Base-by-base conservation (phyloP, 2,888 invertebrate genomes). In the Lamproptera curius region DNA sequence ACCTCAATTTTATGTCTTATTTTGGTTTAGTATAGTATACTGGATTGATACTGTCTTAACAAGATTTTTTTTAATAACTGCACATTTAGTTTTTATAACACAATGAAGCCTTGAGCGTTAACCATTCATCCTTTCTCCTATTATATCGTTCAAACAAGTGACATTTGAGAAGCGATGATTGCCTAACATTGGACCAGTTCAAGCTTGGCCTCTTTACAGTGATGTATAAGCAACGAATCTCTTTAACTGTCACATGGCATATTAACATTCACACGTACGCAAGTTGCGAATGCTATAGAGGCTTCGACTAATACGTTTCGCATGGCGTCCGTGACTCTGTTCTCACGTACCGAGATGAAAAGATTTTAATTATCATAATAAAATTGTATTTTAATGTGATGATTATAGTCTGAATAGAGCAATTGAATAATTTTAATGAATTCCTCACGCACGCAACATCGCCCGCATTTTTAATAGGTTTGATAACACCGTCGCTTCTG, bases 151-250 rank as follows among this genome's bases (percentile, higher is more conserved):
- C 14, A 39, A 43, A n/a, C 43, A 28, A 49, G 39, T 49, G 43
- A 44, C 49, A 49, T 49, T 49, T 28, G 35, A 14, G 6, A 23
- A 20, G 40, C 38, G 47, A 15, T 23, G 15, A 44, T 49, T 49
- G 49, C 49, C 43, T 49, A 43, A 49, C 26, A 48, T 14, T 34
- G 38, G 8, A 42, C 47, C 47, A 41, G 37, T 42, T 46, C 11
- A 28, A 42, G 37, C 26, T 4, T 39, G 31, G 38, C 48, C 48
- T 48, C 42, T 33, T 48, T 50, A 28, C 34, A 48, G 31, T 51
- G 37, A 51, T 49, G 34, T 35, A 50, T 47, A 34, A 16, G 16
- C 13, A 15, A 41, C 28, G 34, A 50, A 33, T 47, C 34, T 40
- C 36, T 36, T 46, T 17, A 45, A 46, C 41, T 39, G 23, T 26